A percentile compares a stretch with the other conserved stretches of the same genome.
Conservation (phyloP, 1,140 invertebrate genomes). For the Hermetia illucens region DNA sequence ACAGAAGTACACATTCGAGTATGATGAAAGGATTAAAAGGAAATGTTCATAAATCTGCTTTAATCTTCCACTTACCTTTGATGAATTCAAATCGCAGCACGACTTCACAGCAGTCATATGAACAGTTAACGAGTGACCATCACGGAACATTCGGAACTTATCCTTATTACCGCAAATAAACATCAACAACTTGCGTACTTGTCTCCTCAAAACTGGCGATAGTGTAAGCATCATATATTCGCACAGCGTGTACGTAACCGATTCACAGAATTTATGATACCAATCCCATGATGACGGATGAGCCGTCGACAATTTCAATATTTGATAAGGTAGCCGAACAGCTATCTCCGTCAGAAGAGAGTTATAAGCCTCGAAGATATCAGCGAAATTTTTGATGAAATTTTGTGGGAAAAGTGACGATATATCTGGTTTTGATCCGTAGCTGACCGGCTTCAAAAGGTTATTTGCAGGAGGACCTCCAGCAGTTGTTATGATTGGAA, state of each 20-base stretch:
- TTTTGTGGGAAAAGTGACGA: slow-evolving; percentile 89
- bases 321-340: slow-evolving; percentile 84
- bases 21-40: too few species aligned
- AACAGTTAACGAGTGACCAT: slow-evolving; percentile 77
- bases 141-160: slow-evolving; percentile 83
- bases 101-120: slow-evolving; percentile 53
- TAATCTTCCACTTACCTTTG: slow-evolving; percentile 30
- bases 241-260: slow-evolving; percentile 69
- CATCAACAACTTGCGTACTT: slow-evolving; percentile 79
- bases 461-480: slow-evolving; percentile 22
- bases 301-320: slow-evolving; percentile 53
- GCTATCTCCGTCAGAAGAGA: slow-evolving; percentile 91
- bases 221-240: slow-evolving; percentile 94
- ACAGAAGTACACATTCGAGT: too few species aligned
- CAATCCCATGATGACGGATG: slow-evolving; percentile 44
- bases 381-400: slow-evolving; percentile 83
- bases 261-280: slow-evolving; percentile 72
- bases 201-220: slow-evolving; percentile 57
- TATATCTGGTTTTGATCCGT: slow-evolving; percentile 78
- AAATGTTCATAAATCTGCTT: too few species aligned
- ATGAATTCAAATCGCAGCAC: slow-evolving; percentile 28
- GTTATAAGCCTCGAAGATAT: slow-evolving; percentile 89
- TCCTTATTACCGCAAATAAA: slow-evolving; percentile 93
- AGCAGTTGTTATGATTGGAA: slow-evolving; percentile 3
- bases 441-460: slow-evolving; percentile 67